A percentile compares a stretch with the other conserved stretches of the same genome.
phyloP scores from a whole-genome alignment of 1,140 invertebrate genomes.

The Trypoxylus dichotomus region DNA sequence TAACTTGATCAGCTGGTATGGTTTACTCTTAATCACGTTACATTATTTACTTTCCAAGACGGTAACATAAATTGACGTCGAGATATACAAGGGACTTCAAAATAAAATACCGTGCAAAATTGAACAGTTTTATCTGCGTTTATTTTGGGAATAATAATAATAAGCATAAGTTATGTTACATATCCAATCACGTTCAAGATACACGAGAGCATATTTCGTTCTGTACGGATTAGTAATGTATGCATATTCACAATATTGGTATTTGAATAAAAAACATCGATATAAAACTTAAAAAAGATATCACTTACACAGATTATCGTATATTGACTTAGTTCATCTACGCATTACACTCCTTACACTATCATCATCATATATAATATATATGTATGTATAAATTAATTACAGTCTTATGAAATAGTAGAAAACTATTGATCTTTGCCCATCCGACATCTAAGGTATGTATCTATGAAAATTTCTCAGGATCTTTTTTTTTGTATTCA shows the following conservation, averaged over 20 bases:
- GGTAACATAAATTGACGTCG: no score
- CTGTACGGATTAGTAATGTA: neutral
- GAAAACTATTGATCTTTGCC: conserved; percentile 18
- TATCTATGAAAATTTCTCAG: neutral
- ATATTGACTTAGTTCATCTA: conserved; percentile 18
- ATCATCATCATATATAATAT: neutral
- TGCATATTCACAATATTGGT: conserved; percentile 16
- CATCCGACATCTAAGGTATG: neutral
- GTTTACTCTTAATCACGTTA: no score
- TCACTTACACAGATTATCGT: conserved; percentile 12
- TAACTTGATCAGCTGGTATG: no score
- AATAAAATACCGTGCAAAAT: neutral
- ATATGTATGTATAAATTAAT: conserved; percentile 17
- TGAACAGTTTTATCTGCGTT: neutral
- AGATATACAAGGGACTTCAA: no score
- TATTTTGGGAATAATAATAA: conserved; percentile 14
- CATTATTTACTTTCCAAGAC: no score
- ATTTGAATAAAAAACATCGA: conserved; percentile 13
- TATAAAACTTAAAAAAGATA: conserved; percentile 26
- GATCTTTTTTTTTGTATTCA: neutral
- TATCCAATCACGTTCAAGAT: neutral
- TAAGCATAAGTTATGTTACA: conserved; percentile 18
- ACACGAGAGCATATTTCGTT: neutral
- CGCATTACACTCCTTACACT: neutral
- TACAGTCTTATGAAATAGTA: conserved; percentile 25